These are phyloP conservation scores for Chymomyza fuscimana DNA, from an alignment of 2,888 invertebrate genomes.

Conservation along the genomic window DNA sequence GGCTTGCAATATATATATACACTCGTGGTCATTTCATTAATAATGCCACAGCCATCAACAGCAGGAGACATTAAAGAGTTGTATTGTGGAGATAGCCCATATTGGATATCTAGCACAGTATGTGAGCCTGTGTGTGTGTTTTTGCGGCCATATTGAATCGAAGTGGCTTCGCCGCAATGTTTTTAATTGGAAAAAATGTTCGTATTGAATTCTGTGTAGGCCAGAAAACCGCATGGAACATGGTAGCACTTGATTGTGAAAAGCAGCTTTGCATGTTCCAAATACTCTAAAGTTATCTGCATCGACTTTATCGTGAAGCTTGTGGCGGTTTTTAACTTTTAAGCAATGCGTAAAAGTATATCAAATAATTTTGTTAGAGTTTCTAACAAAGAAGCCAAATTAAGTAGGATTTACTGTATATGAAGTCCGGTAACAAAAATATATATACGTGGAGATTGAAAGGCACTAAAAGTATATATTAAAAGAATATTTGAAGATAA, in stretches of 20 bases:
- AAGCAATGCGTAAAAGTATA: too few species aligned
- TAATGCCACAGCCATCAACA: conserved; percentile 2
- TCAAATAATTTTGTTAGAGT: too few species aligned
- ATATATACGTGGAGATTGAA: too few species aligned
- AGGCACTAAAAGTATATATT: too few species aligned
- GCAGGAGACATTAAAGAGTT: neutral
- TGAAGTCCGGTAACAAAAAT: too few species aligned
- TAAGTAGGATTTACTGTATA: too few species aligned
- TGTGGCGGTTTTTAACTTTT: neutral
- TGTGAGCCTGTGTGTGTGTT: neutral
- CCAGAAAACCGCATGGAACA: conserved; percentile 1
- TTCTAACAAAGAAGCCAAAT: too few species aligned
- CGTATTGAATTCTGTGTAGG: conserved; percentile 52
- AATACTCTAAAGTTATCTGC: neutral
- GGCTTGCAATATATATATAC: conserved; percentile 17
- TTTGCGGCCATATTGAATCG: conserved; percentile 60
- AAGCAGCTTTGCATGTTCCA: neutral
- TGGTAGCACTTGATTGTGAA: neutral
- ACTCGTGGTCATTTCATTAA: conserved; percentile 53
- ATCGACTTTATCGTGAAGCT: neutral
- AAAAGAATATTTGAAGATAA: too few species aligned
- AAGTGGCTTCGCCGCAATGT: conserved; percentile 58
- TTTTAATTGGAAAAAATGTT: conserved; percentile 72
- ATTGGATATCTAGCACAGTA: neutral
- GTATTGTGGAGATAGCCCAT: neutral